phyloP scores from a whole-genome alignment of 2,113 vertebrate species.

The Crotalus tigris region DNA sequence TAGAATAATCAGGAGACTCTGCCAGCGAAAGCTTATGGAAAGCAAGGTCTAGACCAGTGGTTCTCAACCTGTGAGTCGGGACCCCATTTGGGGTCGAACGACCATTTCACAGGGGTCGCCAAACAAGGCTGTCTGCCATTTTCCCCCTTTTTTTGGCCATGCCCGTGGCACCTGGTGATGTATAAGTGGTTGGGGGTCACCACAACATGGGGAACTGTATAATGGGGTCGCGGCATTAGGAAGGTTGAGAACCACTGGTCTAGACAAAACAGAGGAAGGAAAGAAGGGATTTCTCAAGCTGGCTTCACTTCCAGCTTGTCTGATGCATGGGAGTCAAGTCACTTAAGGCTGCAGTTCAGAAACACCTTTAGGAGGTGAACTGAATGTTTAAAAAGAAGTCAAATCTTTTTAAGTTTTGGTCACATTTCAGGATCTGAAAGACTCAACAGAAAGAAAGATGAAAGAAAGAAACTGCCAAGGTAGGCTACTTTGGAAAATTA shows the following conservation, averaged over 20 bases:
- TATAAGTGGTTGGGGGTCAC: no score
- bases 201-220: no score
- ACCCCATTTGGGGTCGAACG: no score
- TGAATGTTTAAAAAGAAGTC: background rate
- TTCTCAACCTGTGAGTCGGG: no score
- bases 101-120: no score
- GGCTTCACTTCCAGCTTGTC: background rate
- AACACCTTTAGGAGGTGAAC: background rate
- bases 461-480: background rate
- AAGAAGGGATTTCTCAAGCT: background rate
- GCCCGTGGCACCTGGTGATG: no score
- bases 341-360: background rate
- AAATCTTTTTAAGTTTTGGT: background rate
- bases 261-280: background rate
- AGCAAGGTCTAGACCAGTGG: background rate
- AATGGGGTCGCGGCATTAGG: no score
- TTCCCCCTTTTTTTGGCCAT: no score
- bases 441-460: background rate
- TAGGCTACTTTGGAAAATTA: background rate
- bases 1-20: background rate
- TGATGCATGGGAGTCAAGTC: background rate
- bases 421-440: background rate
- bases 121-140: no score
- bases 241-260: no score
- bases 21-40: background rate